These are phyloP conservation scores for Craseonycteris thonglongyai DNA, from an alignment of 2,113 vertebrate genomes.

Conservation along the genomic window DNA sequence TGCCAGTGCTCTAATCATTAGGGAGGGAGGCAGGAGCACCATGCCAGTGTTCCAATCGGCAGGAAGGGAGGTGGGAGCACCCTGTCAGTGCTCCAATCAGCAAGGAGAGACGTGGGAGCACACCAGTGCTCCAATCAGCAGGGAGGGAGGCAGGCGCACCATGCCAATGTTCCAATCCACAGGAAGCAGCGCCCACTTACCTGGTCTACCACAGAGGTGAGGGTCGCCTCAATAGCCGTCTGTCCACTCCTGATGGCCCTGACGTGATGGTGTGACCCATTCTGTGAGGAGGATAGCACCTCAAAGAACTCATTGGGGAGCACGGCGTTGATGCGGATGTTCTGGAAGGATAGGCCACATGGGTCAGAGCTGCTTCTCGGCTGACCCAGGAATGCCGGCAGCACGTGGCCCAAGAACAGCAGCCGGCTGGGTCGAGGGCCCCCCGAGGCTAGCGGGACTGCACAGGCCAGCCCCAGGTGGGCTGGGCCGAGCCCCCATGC, in stretches of 20 bases:
- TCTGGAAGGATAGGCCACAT: slow-evolving; percentile 77
- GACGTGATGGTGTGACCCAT: slow-evolving; percentile 90
- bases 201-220: slow-evolving; percentile 89
- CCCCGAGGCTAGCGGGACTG: neutral
- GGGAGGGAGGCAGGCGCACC: neutral
- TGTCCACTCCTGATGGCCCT: slow-evolving; percentile 85
- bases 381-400: neutral
- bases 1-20: no score
- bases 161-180: no score
- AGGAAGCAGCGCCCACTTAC: slow-evolving; percentile 73
- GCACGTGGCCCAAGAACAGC: neutral
- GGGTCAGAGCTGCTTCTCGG: neutral
- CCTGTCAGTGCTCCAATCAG: no score
- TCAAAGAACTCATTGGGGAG: slow-evolving; percentile 88
- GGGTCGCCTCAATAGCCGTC: slow-evolving; percentile 82
- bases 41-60: no score
- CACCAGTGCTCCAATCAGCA: no score
- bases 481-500: neutral
- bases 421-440: neutral
- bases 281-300: slow-evolving; percentile 87
- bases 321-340: slow-evolving; percentile 83
- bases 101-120: neutral
- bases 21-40: neutral
- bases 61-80: neutral
- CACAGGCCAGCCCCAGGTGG: neutral